Percentiles rank a stretch among this genome's conserved stretches.
Evolutionary conservation across 2,113 vertebrate genomes (phyloP).

Genomic region (Lonchura striata): DNA sequence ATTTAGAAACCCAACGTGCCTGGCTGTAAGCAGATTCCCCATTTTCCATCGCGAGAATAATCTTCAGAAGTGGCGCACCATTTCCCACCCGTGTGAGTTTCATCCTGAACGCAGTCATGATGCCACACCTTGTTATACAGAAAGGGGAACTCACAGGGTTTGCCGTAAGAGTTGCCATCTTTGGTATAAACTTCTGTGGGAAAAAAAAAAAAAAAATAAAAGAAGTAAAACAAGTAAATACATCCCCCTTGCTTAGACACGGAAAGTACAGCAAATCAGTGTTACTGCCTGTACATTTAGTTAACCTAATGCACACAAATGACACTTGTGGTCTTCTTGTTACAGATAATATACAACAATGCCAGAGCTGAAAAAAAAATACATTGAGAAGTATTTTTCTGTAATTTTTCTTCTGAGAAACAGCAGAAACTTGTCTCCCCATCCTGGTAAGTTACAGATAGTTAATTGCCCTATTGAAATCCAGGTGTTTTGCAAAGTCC

Average conservation of each 20-base stretch:
- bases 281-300: background rate
- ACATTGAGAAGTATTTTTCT: background rate
- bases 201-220: background rate
- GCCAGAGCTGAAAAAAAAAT: background rate
- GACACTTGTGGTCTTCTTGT: background rate
- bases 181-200: slow-evolving; percentile 84
- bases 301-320: background rate
- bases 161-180: slow-evolving; percentile 84
- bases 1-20: slow-evolving; percentile 67
- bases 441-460: background rate
- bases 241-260: background rate
- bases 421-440: background rate
- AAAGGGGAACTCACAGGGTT: slow-evolving; percentile 91
- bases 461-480: background rate
- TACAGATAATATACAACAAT: background rate
- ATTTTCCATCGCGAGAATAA: slow-evolving; percentile 75
- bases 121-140: slow-evolving; percentile 82
- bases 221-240: background rate
- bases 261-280: background rate
- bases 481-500: background rate
- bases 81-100: background rate
- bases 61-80: slow-evolving; percentile 88
- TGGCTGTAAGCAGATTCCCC: slow-evolving; percentile 86
- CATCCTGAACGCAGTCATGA: slow-evolving; percentile 81
- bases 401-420: background rate